Conservation (phyloP, 2,113 vertebrate genomes). For the Melanocharis versteri region DNA sequence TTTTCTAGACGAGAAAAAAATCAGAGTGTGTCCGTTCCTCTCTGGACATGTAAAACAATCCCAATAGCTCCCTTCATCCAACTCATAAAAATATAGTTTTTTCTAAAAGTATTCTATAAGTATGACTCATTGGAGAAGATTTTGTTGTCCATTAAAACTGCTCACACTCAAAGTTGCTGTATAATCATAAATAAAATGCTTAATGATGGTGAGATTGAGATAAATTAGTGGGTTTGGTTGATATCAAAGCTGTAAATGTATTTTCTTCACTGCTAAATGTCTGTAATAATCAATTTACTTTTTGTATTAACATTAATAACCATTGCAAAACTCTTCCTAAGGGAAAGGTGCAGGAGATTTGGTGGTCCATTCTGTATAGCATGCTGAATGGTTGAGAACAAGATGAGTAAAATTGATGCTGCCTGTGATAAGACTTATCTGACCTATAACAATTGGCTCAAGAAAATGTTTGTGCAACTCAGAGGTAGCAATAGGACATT, state of each 20-base stretch:
- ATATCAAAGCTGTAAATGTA: neutral
- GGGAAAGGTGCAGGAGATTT: neutral
- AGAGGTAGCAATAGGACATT: neutral
- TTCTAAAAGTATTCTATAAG: neutral
- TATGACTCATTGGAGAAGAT: neutral
- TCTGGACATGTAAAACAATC: neutral
- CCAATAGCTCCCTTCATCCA: neutral
- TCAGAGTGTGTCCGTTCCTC: neutral
- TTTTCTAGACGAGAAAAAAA: neutral
- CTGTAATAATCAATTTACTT: neutral
- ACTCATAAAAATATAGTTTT: neutral
- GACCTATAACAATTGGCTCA: neutral
- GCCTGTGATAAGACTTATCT: neutral
- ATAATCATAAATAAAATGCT: neutral
- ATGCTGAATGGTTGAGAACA: neutral
- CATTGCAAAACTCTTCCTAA: neutral
- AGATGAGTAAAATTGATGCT: neutral
- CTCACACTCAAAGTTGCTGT: neutral
- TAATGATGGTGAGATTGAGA: neutral
- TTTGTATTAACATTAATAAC: neutral
- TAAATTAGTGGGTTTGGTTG: neutral
- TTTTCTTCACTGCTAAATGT: neutral
- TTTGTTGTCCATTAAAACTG: neutral
- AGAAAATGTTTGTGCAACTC: neutral
- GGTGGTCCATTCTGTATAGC: neutral